Base-by-base conservation (phyloP, 2,797 vertebrate species). In the Otolemur crassicaudatus region DNA sequence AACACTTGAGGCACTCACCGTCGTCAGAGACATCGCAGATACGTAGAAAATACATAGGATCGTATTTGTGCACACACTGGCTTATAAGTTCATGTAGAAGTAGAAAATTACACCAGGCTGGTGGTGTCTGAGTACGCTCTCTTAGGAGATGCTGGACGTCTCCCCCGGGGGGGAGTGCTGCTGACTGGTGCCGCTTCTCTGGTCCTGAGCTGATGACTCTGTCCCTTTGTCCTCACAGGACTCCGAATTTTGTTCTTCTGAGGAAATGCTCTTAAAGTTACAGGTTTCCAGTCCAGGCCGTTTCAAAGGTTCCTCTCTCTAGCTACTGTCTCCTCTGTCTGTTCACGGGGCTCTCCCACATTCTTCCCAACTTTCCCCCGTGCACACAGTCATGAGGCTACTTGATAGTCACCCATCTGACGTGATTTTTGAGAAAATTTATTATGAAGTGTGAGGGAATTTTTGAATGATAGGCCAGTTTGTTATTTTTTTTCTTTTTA, bases 381-480 rank as follows among this genome's bases (percentile, higher is more conserved):
- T 0, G 7, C 20, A n/a, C 27, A 61, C n/a, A 23, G 29, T 22
- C 19, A 27, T 23, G 37, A n/a, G 7, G 31, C 6, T 73, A 40
- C 53, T 53, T 76, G 46, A n/a, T 58, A 67, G 43, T 89, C 22
- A 91, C 22, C 16, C 7, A 83, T n/a, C 9, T 86, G 75, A 19
- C 14, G 87, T 11, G 69, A 73, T 61, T 75, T 82, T 63, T 75
- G 69, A 80, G 61, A 94, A 92, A 94, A 94, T 80, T 60, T 77
- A 61, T 60, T 61, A 14, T 70, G 65, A 92, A 69, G 37, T 27
- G 29, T 31, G 65, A 92, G 82, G 46, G 31, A 70, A 46, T 49
- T 16, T 91, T 75, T 87, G 10, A 75, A 49, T 70, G 61, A 91
- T 22, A 87, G 63, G 56, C 34, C 29, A 20, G 23, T 89, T 94